A percentile compares a stretch with the other conserved stretches of the same genome.
phyloP scores from a whole-genome alignment of 2,797 vertebrate species.

The Muscicapa striata region DNA sequence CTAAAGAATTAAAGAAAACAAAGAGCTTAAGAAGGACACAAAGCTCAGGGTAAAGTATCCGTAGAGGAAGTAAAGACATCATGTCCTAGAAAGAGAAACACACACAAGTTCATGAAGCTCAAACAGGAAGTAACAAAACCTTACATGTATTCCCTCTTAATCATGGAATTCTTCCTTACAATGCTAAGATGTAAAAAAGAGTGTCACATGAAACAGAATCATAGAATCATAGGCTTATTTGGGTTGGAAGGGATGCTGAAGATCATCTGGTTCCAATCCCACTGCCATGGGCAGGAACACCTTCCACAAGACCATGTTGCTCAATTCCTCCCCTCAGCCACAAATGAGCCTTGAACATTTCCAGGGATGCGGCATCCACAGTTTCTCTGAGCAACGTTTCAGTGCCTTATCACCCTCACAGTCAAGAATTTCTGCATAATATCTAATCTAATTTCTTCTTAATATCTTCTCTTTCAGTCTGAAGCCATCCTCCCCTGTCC shows the following conservation, averaged over 20 bases:
- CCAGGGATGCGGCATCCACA: not conserved
- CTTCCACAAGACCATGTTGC: not conserved
- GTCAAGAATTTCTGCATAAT: not conserved
- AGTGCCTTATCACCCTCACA: not conserved
- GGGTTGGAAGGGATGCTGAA: not conserved
- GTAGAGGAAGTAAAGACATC: fast-evolving
- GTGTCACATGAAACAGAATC: not conserved
- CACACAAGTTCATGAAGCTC: not conserved
- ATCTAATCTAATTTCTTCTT: not conserved
- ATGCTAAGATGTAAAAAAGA: not conserved
- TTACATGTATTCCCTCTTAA: not conserved
- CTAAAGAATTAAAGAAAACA: not conserved
- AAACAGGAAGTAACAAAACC: not conserved
- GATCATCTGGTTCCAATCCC: not conserved
- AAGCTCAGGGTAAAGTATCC: not conserved
- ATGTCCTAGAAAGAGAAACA: not conserved
- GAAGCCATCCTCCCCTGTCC: not conserved
- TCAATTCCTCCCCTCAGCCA: not conserved
- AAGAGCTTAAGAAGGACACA: not conserved
- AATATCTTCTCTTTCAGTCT: not conserved
- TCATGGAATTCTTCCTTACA: not conserved
- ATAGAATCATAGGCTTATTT: not conserved
- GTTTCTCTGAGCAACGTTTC: not conserved
- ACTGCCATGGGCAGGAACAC: too few relatives aligned
- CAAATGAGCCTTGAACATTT: fast-evolving